These are phyloP conservation scores for Pentalonia nigronervosa DNA, from an alignment of 1,140 invertebrate genomes.

Conservation along the genomic window DNA sequence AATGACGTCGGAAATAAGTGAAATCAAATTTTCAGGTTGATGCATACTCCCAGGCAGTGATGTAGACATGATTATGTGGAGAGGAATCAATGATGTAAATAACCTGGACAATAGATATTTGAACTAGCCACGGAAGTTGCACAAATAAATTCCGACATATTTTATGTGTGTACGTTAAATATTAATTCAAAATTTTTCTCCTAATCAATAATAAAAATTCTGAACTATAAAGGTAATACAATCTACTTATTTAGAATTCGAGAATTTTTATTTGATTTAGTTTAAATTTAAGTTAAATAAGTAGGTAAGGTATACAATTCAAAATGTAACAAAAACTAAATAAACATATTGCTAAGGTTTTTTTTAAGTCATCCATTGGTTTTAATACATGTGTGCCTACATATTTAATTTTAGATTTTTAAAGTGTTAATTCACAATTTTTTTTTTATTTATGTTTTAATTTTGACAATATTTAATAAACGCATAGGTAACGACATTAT, in stretches of 20 bases:
- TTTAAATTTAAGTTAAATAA: neutral
- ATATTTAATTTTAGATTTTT: too few species aligned
- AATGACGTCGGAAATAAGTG: neutral
- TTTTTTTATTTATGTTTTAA: too few species aligned
- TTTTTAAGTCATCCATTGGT: neutral
- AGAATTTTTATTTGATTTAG: too few species aligned
- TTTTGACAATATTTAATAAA: too few species aligned
- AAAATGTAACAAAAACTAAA: neutral
- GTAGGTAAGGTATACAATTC: neutral
- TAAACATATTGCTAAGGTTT: neutral
- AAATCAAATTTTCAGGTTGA: neutral
- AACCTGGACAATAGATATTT: neutral
- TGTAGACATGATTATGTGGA: neutral
- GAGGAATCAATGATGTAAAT: neutral
- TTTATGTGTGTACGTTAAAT: neutral
- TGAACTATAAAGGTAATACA: neutral
- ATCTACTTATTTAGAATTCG: neutral
- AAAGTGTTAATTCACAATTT: too few species aligned
- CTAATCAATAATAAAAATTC: neutral
- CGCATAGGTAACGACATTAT: neutral
- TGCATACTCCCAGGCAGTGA: neutral
- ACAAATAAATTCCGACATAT: neutral
- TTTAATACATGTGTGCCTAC: too few species aligned
- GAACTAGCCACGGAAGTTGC: neutral
- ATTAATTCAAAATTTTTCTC: neutral